A percentile compares a stretch with the other conserved stretches of the same genome.
phyloP scores from a whole-genome alignment of 2,888 invertebrate genomes.

The Noctua comes region DNA sequence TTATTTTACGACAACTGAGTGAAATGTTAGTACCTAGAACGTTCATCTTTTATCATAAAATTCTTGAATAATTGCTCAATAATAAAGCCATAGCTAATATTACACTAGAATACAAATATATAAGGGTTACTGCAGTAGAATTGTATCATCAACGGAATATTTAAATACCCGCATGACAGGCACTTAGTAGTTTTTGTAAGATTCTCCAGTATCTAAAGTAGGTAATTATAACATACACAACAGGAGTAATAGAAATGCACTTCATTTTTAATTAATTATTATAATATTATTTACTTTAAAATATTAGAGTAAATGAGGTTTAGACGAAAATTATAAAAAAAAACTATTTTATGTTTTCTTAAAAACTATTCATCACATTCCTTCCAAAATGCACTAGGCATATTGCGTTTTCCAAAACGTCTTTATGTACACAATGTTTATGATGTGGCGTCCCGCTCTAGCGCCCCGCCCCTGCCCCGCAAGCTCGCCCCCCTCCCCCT shows the following conservation, averaged over 20 bases:
- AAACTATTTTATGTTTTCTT: too few relatives aligned
- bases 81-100: neutral
- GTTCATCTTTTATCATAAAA: neutral
- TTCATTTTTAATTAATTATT: neutral
- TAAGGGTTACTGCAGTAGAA: constrained; percentile 22
- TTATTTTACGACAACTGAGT: neutral
- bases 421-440: constrained; percentile 77
- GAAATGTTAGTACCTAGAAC: neutral
- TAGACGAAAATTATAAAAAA: neutral
- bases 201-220: neutral
- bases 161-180: constrained; percentile 40
- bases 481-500: constrained; percentile 67
- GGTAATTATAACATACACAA: neutral
- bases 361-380: neutral
- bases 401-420: constrained; percentile 66
- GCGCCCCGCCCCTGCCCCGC: constrained; percentile 79
- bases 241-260: neutral
- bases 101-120: constrained; percentile 2
- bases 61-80: constrained; percentile 1
- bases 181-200: constrained; percentile 20
- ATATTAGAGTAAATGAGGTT: neutral
- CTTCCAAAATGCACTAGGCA: constrained; percentile 42
- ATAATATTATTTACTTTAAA: neutral
- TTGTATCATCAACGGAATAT: constrained; percentile 11
- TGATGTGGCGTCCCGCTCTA: constrained; percentile 78